Evolutionary conservation across 2,888 invertebrate genomes (phyloP).

Genomic region (Buathra laborator): DNA sequence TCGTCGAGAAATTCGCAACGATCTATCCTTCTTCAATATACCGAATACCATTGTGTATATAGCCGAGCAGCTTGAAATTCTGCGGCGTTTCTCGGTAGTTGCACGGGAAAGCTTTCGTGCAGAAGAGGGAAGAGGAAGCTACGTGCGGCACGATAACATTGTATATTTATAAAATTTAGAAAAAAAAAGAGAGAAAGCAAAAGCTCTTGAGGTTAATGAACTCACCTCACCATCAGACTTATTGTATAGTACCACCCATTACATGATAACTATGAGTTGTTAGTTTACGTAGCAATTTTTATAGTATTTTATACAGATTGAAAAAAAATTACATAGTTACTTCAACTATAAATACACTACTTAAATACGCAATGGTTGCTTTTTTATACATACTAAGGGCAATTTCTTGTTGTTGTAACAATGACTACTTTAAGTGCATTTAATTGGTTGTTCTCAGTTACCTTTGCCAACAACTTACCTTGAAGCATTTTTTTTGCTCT

Average conservation of each 20-base stretch:
- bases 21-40: not conserved
- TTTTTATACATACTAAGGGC: not conserved
- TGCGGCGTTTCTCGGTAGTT: not conserved
- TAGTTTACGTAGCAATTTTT: no score
- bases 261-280: no score
- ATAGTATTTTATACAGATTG: no score
- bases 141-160: not conserved
- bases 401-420: not conserved
- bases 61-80: conserved; percentile 1
- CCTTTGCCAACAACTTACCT: no score
- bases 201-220: conserved; percentile 27
- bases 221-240: not conserved
- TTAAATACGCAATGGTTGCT: not conserved
- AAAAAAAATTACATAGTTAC: no score
- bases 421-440: not conserved
- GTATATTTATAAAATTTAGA: not conserved
- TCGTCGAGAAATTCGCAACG: not conserved
- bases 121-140: not conserved
- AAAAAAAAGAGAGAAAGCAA: conserved; percentile 6
- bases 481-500: no score
- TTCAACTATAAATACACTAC: not conserved
- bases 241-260: no score
- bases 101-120: not conserved
- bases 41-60: not conserved
- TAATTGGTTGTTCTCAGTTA: not conserved